A percentile compares a stretch with the other conserved stretches of the same genome.
These are phyloP conservation scores for Nothobranchius kuhntae DNA, from an alignment of 2,113 vertebrate genomes.

Conservation along the genomic window DNA sequence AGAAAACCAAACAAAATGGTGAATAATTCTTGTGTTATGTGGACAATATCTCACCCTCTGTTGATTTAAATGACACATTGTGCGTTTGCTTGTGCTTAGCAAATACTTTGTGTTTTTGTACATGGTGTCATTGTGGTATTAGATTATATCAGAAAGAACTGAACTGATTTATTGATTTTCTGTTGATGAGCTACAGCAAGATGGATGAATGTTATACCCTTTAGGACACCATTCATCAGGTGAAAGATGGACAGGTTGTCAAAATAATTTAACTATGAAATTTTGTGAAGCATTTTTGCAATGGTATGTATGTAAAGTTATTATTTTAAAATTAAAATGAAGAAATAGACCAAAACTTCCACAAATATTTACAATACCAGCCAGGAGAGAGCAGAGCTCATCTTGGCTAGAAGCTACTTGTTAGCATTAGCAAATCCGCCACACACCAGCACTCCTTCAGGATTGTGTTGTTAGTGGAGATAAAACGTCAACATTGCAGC, in stretches of 20 bases:
- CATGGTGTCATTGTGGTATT: background rate
- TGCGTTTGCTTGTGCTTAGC: background rate
- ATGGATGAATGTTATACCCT: background rate
- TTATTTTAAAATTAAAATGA: background rate
- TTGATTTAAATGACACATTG: constrained; percentile 1
- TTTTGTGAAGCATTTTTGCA: no score
- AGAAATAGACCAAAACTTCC: no score
- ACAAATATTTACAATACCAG: no score
- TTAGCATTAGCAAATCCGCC: no score
- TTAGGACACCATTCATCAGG: background rate
- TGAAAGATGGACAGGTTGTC: background rate
- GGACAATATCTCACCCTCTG: background rate
- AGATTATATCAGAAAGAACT: background rate
- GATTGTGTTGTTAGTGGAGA: no score
- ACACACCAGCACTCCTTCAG: no score
- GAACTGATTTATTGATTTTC: background rate
- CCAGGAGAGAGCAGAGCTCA: no score
- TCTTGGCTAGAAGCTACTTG: no score
- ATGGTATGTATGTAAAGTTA: no score
- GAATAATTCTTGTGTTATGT: constrained; percentile 10
- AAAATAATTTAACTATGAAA: no score
- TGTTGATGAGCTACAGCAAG: background rate
- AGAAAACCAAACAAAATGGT: constrained; percentile 2
- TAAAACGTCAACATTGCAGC: no score
- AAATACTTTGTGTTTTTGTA: background rate